Conservation (phyloP, 2,113 vertebrate genomes). For the Brachyhypopomus gauderio region DNA sequence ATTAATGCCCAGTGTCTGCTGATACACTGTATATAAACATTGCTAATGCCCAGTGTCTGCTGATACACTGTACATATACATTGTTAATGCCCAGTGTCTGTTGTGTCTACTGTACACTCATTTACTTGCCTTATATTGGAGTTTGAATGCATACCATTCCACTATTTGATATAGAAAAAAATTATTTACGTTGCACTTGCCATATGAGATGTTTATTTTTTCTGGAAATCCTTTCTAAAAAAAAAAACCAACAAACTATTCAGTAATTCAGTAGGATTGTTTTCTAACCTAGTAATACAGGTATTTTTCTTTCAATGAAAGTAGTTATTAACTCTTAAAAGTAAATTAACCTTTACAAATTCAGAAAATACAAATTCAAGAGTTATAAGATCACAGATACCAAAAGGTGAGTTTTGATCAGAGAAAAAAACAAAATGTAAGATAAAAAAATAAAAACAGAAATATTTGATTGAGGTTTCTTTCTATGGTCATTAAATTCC, state of each 20-base stretch:
- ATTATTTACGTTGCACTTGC: too few relatives aligned
- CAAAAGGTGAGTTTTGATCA: slow-evolving; percentile 66
- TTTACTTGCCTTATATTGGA: too few relatives aligned
- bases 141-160: too few relatives aligned
- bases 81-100: too few relatives aligned
- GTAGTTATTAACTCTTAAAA: slow-evolving; percentile 75
- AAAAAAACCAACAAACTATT: slow-evolving; percentile 60
- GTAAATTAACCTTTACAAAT: slow-evolving; percentile 68
- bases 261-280: slow-evolving; percentile 64
- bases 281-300: slow-evolving; percentile 70
- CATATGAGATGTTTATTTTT: slow-evolving; percentile 23
- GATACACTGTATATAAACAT: not conserved
- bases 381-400: slow-evolving; percentile 69
- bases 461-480: slow-evolving; percentile 63
- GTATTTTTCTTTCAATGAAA: slow-evolving; percentile 52
- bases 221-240: slow-evolving; percentile 72
- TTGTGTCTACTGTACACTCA: too few relatives aligned
- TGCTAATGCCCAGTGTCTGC: not conserved
- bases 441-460: slow-evolving; percentile 70
- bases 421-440: slow-evolving; percentile 67
- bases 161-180: too few relatives aligned
- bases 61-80: too few relatives aligned
- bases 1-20: too few relatives aligned
- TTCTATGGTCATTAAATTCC: slow-evolving; percentile 72
- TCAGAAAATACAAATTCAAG: slow-evolving; percentile 70